Conservation (phyloP, 2,113 vertebrate genomes). For the Alethe diademata region DNA sequence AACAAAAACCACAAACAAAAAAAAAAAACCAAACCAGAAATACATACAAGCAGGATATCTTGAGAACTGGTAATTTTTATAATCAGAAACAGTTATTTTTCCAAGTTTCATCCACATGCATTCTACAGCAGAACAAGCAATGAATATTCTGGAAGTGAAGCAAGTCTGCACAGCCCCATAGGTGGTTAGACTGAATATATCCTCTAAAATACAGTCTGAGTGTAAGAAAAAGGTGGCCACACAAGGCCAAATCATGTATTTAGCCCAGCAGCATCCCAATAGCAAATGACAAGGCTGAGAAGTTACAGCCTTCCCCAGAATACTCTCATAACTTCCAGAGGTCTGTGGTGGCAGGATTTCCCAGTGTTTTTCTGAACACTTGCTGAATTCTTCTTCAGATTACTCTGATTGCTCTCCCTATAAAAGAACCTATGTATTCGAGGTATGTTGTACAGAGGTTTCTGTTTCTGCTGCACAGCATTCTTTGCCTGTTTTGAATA, state of each 20-base stretch:
- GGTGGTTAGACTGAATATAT: not conserved
- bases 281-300: not conserved
- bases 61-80: not conserved
- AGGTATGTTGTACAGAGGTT: not conserved
- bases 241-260: not conserved
- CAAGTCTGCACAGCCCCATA: not conserved
- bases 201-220: not conserved
- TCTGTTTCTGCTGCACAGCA: not conserved
- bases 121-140: not conserved
- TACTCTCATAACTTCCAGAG: not conserved
- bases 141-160: not conserved
- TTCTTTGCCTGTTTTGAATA: not conserved
- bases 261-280: not conserved
- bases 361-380: not conserved
- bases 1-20: no score
- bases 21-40: not conserved
- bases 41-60: not conserved
- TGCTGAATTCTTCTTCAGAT: not conserved
- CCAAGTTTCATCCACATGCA: not conserved
- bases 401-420: not conserved
- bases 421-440: not conserved
- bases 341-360: not conserved
- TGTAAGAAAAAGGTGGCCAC: not conserved
- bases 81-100: not conserved
- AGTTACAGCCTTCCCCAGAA: not conserved